A percentile compares a stretch with the other conserved stretches of the same genome.
phyloP scores from a whole-genome alignment of 2,113 vertebrate species.

The Vanacampus margaritifer region DNA sequence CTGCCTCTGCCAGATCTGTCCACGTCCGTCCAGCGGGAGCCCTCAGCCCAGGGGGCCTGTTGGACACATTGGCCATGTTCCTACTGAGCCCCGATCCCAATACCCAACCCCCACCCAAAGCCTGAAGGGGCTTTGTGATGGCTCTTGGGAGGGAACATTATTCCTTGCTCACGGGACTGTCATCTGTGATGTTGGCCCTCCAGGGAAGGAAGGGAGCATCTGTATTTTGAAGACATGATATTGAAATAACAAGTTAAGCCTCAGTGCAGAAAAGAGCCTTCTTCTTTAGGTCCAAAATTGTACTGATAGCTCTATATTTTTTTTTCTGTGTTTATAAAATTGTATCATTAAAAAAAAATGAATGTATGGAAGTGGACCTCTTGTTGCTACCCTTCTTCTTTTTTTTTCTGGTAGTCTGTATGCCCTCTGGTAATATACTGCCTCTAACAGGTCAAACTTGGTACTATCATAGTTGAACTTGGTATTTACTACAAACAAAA shows the following conservation, averaged over 20 bases:
- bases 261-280: neutral
- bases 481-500: no score
- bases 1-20: neutral
- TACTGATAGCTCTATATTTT: neutral
- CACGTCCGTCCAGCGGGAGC: neutral
- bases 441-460: no score
- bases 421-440: no score
- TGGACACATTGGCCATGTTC: neutral
- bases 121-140: neutral
- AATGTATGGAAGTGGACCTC: no score
- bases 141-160: neutral
- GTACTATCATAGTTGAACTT: neutral
- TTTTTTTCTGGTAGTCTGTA: no score
- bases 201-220: neutral
- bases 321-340: no score
- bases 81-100: neutral
- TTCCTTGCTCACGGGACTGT: neutral
- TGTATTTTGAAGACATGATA: constrained; percentile 1
- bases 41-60: neutral
- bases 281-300: neutral
- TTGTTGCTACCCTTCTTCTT: no score
- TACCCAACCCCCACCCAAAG: neutral
- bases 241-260: neutral
- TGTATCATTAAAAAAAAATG: no score
- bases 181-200: neutral